Base-by-base conservation (phyloP, 2,797 vertebrate species). In the Tokudaia tokunoshimensis region DNA sequence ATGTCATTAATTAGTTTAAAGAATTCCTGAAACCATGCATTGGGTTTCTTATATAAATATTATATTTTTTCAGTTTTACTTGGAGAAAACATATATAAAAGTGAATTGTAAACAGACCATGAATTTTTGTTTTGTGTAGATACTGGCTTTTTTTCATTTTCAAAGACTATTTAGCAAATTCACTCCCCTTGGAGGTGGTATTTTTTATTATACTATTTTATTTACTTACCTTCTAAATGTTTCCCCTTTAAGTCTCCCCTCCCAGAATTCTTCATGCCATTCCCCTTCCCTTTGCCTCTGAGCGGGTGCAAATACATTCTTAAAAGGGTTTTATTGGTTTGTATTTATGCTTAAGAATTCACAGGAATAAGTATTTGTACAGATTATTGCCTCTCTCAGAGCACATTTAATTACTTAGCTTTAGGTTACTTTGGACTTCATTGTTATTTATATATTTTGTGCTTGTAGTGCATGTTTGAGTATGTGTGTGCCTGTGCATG, bases 291-390 rank as follows among this genome's bases (percentile, higher is more conserved):
- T 59, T 22, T 59, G 57, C 57, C 59, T 61, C 59, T 26, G 24
- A 61, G 59, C 10, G 22, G 22, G 22, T 61, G 0, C 59, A 61
- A 61, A 61, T 20, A 0, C 59, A 61, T 61, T 26, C 13, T 57
- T 87, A 65, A 83, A 96, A 87, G 26, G 41, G 6, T 22, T 79
- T 92, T 78, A 37, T 81, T 93, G 11, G 34, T 91, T 94, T 61
- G 82, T 2, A 89, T 19, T 92, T 92, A 75, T 19, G 83, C 94
- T 89, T 75, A 1, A 72, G 79, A 14, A n/a, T 24, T 50, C 76
- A 44, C 22, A 80, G 80, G 63, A 41, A 29, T 11, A 57, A 74
- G 22, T 82, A 91, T 76, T 1, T 94, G 12, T 2, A 65, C 3
- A 65, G 2, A 6, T 4, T 61, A 75, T 26, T 8, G 29, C 4